Base-by-base conservation (phyloP, 2,113 vertebrate genomes). In the Erpornis zantholeuca region DNA sequence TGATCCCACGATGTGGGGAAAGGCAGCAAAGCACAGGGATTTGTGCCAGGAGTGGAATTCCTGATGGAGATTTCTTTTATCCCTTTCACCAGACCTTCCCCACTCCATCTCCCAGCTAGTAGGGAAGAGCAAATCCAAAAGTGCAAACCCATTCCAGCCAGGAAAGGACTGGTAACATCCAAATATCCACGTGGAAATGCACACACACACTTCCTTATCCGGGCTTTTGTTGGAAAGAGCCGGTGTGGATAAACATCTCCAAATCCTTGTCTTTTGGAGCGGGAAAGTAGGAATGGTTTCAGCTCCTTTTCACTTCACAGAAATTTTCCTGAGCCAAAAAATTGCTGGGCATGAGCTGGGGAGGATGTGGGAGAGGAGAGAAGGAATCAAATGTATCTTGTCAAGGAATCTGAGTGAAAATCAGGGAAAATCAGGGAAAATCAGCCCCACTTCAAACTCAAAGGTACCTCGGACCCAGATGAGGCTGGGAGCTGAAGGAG, bases 221-320 rank as follows among this genome's bases (percentile, higher is more conserved):
- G 1, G 40, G 18, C 6, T 92, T 68, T 60, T 33, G 13, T 3
- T 42, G 40, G 12, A 10, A 68, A 42, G 6, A 29, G 5, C 1
- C 0, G 0, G 1, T 2, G 15, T 27, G 16, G 72, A 13, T 25
- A 7, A 8, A 7, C 0, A 3, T 54, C 31, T 59, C 71, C 76
- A 40, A 75, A 63, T 24, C 8, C 14, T 61, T 40, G 18, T 19
- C 4, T 44, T 40, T 42, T 38, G 7, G 7, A 18, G 12, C 4
- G 12, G 25, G 40, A 65, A 85, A 79, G 4, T 3, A 40, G 47
- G 47, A 36, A 63, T 36, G 7, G 17, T 5, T 57, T 83, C 59
- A 60, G 10, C 16, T 47, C 35, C 35, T 88, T 92, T 80, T 33
- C 15, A 29, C 9, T 71, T 77, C 35, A 11, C 20, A 49, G 64